Base-by-base conservation (phyloP, 2,888 invertebrate species). In the Acrocera orbiculus region DNA sequence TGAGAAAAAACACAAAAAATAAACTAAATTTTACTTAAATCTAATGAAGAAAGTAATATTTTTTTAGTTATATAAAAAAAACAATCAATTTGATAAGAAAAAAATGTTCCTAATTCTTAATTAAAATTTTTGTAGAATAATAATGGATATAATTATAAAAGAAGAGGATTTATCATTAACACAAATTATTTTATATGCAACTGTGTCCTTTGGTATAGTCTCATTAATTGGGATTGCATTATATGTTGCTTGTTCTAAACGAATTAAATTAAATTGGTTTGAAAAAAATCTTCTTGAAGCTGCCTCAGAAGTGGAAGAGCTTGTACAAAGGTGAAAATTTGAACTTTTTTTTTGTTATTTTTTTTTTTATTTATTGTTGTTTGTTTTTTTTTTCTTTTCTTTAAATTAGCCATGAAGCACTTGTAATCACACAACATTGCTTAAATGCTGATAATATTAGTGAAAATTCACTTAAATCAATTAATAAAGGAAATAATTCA, bases 221-320 rank as follows among this genome's bases (percentile, higher is more conserved):
- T 56, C 64, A 3, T 47, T 65, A 1, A 46, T 63, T 11, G 60
- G 61, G 16, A 52, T 63, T 1, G 51, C 65, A 5, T 44, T 67
- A 3, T 69, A 68, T 42, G 59, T 68, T 19, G 63, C 63, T 29
- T 69, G 68, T 46, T 64, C 66, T 13, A 59, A 58, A 36, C 61
- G 61, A 27, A 68, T 65, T 46, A 57, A 64, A 22, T 57, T 70
- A 24, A 69, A 69, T 50, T 70, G 69, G 70, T 70, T 68, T 44
- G 69, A 70, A 49, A 63, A 66, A 41, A 66, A 63, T 40, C 51
- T 69, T 5, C 49, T 70, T 17, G 69, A 69, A 42, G 61, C 65
- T 1, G 65, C 65, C 14, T 51, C 45, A 22, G 62, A 61, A 40
- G 54, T 51, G 40, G 59, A 54, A 30, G 58, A 58, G 28, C 49